Percentiles rank a stretch among this genome's conserved stretches.
These are phyloP conservation scores for Porites evermanni DNA, from an alignment of 92 coral and sea anemone genomes.

Conservation along the genomic window DNA sequence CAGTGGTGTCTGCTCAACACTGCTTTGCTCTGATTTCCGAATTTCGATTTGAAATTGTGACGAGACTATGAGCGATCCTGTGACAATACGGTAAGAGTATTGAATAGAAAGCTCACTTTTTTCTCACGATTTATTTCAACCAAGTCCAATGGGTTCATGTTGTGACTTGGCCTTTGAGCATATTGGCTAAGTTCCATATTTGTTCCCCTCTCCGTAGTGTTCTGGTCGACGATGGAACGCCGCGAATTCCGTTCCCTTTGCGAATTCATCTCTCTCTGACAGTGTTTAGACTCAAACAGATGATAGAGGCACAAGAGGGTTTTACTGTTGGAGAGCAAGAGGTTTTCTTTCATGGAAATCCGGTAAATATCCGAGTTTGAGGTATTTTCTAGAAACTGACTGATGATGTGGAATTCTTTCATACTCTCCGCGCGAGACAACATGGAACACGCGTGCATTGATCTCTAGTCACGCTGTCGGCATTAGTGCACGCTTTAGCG, in stretches of 20 bases:
- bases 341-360: conserved; percentile 87
- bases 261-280: conserved; percentile 91
- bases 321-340: conserved; percentile 94
- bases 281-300: conserved; percentile 90
- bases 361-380: conserved; percentile 65
- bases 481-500: neutral
- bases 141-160: neutral
- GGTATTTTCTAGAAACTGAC: conserved; percentile 29
- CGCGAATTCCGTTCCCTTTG: conserved; percentile 91
- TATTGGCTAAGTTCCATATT: conserved; percentile 60
- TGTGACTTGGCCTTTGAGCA: neutral
- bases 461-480: conserved; percentile 44
- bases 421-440: conserved; percentile 45
- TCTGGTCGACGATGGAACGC: conserved; percentile 98
- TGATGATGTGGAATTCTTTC: conserved; percentile 41
- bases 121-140: neutral
- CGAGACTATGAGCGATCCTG: conserved; percentile 78
- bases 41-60: conserved; percentile 22
- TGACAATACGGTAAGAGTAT: conserved; percentile 84
- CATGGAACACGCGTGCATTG: conserved; percentile 32
- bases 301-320: conserved; percentile 99
- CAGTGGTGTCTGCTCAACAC: conserved; percentile 16
- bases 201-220: conserved; percentile 71
- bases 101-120: neutral
- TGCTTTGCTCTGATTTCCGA: conserved; percentile 50